Evolutionary conservation across 1,140 invertebrate species (phyloP).

Genomic region (Sycobia sp.): DNA sequence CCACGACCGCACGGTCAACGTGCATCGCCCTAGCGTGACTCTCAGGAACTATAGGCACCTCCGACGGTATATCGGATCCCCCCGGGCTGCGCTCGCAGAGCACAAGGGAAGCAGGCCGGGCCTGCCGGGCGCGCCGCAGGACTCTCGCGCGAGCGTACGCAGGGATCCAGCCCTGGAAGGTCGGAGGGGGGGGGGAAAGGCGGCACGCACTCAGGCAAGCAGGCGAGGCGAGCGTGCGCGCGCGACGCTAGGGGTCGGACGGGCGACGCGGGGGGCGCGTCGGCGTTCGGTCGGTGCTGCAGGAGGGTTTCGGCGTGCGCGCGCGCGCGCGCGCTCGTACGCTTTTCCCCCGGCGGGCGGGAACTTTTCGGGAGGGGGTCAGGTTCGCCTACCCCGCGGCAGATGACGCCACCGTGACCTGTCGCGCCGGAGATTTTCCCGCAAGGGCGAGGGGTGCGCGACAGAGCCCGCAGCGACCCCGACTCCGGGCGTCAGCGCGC

Average conservation of each 20-base stretch:
- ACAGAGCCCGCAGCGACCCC: too few species aligned
- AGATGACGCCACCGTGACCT: slow-evolving; percentile 53
- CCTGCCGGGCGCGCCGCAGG: too few species aligned
- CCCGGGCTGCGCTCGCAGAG: slow-evolving; percentile 21
- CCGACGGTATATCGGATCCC: slow-evolving; percentile 53
- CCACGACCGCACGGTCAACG: neutral
- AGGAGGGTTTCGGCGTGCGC: slow-evolving; percentile 41
- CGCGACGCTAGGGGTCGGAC: too few species aligned
- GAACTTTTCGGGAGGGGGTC: slow-evolving; percentile 40
- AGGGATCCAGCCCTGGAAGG: too few species aligned
- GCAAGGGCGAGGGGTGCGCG: too few species aligned
- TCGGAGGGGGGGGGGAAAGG: too few species aligned
- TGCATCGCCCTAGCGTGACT: slow-evolving; percentile 51
- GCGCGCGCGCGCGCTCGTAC: slow-evolving; percentile 39
- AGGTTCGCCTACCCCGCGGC: slow-evolving; percentile 52
- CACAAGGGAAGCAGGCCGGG: too few species aligned
- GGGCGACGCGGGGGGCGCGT: neutral
- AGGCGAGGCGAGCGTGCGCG: too few species aligned
- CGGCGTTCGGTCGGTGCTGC: slow-evolving; percentile 30
- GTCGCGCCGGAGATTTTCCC: neutral
- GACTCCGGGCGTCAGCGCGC: too few species aligned
- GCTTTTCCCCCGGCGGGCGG: slow-evolving; percentile 47
- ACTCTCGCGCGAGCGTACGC: too few species aligned
- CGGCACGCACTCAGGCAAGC: too few species aligned
- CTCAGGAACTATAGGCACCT: slow-evolving; percentile 55